Base-by-base conservation (phyloP, 2,888 invertebrate genomes). In the Hermaeophaga mercurialis region DNA sequence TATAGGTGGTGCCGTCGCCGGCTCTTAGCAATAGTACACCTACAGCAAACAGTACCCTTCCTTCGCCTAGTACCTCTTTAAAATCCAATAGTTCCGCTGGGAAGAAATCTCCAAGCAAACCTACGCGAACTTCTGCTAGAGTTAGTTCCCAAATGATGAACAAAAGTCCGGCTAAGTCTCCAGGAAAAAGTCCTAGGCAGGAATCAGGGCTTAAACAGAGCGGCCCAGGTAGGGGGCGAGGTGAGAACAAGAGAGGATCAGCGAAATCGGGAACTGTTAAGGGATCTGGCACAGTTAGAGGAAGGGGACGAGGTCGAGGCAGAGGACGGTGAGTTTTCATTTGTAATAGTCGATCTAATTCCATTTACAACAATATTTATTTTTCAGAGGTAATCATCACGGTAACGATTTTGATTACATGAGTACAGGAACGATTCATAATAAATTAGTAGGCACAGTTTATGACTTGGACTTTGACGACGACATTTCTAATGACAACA, bases 391-490 rank as follows among this genome's bases (percentile, higher is more conserved):
- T 31, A 48, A 22, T 11, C 53, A 48, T 14, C 33, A 58, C 14
- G 28, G 22, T 31, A 43, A 18, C 74, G 71, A 73, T 53, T 67
- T 57, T 43, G 71, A 71, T 34, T 83, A 84, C 36, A 85, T 80
- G 31, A 82, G 84, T 53, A 75, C 83, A 15, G 86, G 86, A 67
- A 87, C 90, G 1, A 90, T 90, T 57, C 89, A 88, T 62, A 90
- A 87, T 72, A 91, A 91, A 73, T 79, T 92, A 28, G 87, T 87
- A 5, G 92, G 94, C 6, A 94, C 94, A 1, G 94, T 94, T 1
- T 94, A 92, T 70, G 94, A 90, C 74, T 84, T 90, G 63, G 87
- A 92, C 74, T 90, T 90, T 62, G 89, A 92, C 62, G 92, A 93
- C 68, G 92, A 93, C 72, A 85, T 90, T 56, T 84, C 86, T 6